Evolutionary conservation across 35 echinoderm and acorn worm genomes (phyloP).

Genomic region (Eucidaris tribuloides): DNA sequence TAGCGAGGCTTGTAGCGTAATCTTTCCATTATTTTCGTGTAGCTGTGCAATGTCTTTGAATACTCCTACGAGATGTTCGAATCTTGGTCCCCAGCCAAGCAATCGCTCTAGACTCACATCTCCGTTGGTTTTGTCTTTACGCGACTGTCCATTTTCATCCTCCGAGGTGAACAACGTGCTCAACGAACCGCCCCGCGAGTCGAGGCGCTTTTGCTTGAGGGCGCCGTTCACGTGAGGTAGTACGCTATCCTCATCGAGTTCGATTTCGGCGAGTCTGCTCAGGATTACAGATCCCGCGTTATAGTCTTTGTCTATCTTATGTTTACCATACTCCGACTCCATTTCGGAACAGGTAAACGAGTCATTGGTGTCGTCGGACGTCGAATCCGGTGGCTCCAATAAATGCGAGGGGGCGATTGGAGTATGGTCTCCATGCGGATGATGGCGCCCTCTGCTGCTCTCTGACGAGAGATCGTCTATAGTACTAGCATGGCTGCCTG

Average conservation of each 20-base stretch:
- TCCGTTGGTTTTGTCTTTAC: conserved; percentile 51
- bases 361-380: conserved; percentile 78
- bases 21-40: conserved; percentile 65
- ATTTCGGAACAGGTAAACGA: conserved; percentile 98
- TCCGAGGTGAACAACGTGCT: conserved; percentile 88
- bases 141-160: conserved; percentile 64
- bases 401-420: conserved; percentile 49
- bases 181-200: conserved; percentile 80
- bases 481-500: conserved; percentile 93
- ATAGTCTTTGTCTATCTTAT: conserved; percentile 14
- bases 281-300: conserved; percentile 66
- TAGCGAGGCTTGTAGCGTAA: conserved; percentile 26
- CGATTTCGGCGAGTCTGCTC: conserved; percentile 67
- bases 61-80: conserved; percentile 72
- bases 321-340: conserved; percentile 64
- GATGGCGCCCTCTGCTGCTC: conserved; percentile 31
- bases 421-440: conserved; percentile 14
- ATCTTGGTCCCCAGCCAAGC: conserved; percentile 93
- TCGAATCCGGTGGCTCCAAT: conserved; percentile 77
- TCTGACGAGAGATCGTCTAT: conserved; percentile 88
- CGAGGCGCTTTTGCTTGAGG: conserved; percentile 48
- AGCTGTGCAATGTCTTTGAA: conserved; percentile 89
- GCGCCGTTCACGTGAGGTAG: conserved; percentile 38
- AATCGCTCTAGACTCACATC: conserved; percentile 78
- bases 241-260: conserved; percentile 45